A percentile compares a stretch with the other conserved stretches of the same genome.
Evolutionary conservation across 35 echinoderm and acorn worm species (phyloP).

Genomic region (Apostichopus japonicus): DNA sequence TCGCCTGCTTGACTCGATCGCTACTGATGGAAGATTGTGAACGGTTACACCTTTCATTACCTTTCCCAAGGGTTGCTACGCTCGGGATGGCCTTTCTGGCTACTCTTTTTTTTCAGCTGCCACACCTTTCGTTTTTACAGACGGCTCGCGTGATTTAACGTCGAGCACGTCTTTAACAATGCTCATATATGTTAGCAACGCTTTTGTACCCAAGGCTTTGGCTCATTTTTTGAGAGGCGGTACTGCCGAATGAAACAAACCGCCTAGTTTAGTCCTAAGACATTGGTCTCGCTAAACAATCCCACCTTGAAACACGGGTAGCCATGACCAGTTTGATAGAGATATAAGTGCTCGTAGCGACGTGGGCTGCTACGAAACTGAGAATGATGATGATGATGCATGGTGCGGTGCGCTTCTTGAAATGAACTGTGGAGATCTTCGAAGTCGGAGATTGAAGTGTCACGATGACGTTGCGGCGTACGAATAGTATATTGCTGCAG

Average conservation of each 20-base stretch:
- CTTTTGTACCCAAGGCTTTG: constrained; percentile 22
- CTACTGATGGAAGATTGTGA: not conserved
- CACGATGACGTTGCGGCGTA: constrained; percentile 53
- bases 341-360: constrained; percentile 31
- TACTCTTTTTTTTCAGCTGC: not conserved
- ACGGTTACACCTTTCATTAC: constrained; percentile 17
- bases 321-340: constrained; percentile 44
- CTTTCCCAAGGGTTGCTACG: not conserved
- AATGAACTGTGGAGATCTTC: constrained; percentile 18
- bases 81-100: not conserved
- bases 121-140: constrained; percentile 16
- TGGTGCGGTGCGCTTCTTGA: not conserved
- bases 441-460: constrained; percentile 66
- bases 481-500: constrained; percentile 36
- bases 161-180: not conserved
- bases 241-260: constrained; percentile 30
- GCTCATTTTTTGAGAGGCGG: constrained; percentile 40
- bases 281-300: not conserved
- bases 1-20: not conserved
- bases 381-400: not conserved
- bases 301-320: constrained; percentile 40
- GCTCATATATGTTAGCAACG: not conserved
- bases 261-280: not conserved
- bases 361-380: not conserved
- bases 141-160: constrained; percentile 1